Percentiles rank a stretch among this genome's conserved stretches.
phyloP scores from a whole-genome alignment of 2,888 invertebrate genomes.

The Melanchra persicariae region DNA sequence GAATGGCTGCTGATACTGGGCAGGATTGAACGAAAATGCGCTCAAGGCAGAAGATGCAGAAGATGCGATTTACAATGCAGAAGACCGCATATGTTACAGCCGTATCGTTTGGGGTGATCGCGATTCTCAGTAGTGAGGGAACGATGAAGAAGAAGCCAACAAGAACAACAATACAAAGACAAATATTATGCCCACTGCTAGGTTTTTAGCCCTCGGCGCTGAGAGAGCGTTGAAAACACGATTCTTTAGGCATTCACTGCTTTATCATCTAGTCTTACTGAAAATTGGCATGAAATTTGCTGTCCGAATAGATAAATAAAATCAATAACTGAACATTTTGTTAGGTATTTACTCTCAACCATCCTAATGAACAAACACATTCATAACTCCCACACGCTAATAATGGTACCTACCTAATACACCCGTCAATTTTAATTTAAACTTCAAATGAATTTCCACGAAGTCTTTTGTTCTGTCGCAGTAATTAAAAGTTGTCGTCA shows the following conservation, averaged over 20 bases:
- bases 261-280: too few species aligned
- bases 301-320: neutral
- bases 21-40: too few species aligned
- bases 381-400: neutral
- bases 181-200: too few species aligned
- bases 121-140: too few species aligned
- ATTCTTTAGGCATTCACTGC: too few species aligned
- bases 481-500: conserved; percentile 61
- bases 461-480: conserved; percentile 46
- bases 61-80: too few species aligned
- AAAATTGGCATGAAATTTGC: neutral
- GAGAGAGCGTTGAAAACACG: neutral
- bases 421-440: conserved; percentile 55
- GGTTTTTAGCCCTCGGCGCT: neutral
- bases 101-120: too few species aligned
- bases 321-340: neutral
- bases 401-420: conserved; percentile 8
- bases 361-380: neutral
- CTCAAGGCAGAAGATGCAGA: too few species aligned
- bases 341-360: neutral
- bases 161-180: too few species aligned
- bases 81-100: too few species aligned
- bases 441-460: conserved; percentile 49
- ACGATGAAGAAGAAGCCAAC: too few species aligned
- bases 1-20: too few species aligned